Conservation (phyloP, 2,113 vertebrate genomes). For the Erinaceus europaeus region DNA sequence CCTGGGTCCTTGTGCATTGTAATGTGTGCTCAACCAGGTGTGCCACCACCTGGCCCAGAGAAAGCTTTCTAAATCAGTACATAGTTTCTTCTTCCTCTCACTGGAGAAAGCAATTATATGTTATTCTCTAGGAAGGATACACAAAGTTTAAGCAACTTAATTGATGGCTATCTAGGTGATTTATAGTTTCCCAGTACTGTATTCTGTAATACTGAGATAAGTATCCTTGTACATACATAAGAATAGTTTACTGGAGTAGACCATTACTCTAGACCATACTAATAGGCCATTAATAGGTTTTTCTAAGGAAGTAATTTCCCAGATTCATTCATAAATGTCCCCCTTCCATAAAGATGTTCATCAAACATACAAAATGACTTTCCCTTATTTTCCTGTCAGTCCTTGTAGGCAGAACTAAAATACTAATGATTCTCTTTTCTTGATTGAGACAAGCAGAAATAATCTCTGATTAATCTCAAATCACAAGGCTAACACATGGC, state of each 20-base stretch:
- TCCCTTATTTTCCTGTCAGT: constrained; percentile 22
- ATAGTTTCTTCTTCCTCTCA: not conserved
- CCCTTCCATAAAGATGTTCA: constrained; percentile 45
- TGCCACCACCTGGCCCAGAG: too few relatives aligned
- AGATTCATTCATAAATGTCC: constrained; percentile 3
- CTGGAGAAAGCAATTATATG: not conserved
- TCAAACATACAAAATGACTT: constrained; percentile 15
- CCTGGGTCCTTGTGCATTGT: too few relatives aligned
- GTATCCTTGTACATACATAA: not conserved
- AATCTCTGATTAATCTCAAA: constrained; percentile 59
- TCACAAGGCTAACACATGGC: constrained; percentile 62
- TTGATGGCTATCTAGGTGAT: not conserved
- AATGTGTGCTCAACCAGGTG: too few relatives aligned
- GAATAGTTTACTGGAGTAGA: not conserved
- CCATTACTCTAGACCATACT: too few relatives aligned
- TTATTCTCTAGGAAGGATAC: not conserved
- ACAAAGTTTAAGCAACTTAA: not conserved
- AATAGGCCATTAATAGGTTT: constrained; percentile 12
- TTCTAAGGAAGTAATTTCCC: constrained; percentile 39
- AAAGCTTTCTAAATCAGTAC: not conserved
- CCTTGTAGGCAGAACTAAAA: constrained; percentile 52
- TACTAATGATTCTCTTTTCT: not conserved
- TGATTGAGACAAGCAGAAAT: constrained; percentile 46
- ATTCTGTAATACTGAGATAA: not conserved
- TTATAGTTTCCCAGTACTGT: not conserved